Evolutionary conservation across 1,140 invertebrate genomes (phyloP).

Genomic region (Halictus rubicundus): DNA sequence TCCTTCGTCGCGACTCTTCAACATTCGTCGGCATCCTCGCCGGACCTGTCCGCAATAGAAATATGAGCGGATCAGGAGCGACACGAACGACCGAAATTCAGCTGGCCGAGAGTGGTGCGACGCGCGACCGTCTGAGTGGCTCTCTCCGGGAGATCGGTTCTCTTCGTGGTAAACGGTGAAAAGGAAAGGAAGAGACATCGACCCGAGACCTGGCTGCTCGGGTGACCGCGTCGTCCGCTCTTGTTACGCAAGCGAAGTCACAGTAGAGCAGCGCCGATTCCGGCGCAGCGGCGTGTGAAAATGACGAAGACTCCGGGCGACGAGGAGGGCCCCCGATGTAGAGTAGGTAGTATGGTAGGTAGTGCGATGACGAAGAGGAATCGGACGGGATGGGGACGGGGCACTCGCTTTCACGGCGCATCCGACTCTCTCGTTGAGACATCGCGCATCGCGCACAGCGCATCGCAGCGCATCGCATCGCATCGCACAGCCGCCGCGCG

Average conservation of each 20-base stretch:
- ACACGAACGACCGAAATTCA: too few relatives aligned
- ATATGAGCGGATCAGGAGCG: too few relatives aligned
- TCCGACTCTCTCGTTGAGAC: slow-evolving; percentile 68
- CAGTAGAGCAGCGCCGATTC: slow-evolving; percentile 56
- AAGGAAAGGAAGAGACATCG: slow-evolving; percentile 43
- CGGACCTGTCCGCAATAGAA: too few relatives aligned
- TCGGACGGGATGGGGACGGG: slow-evolving; percentile 29
- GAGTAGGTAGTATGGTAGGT: too few relatives aligned
- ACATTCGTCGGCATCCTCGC: too few relatives aligned
- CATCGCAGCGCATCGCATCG: not conserved
- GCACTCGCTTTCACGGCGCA: slow-evolving; percentile 65
- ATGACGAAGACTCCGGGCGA: slow-evolving; percentile 57
- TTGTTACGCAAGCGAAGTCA: slow-evolving; percentile 56
- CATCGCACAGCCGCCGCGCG: slow-evolving; percentile 22
- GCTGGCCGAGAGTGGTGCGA: not conserved
- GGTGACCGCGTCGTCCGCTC: slow-evolving; percentile 64
- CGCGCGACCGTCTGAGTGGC: not conserved
- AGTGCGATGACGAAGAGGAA: slow-evolving; percentile 24
- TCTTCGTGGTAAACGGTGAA: slow-evolving; percentile 6
- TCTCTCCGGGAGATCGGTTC: not conserved
- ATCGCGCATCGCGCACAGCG: slow-evolving; percentile 39
- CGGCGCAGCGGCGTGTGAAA: slow-evolving; percentile 69
- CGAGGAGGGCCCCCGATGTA: slow-evolving; percentile 30
- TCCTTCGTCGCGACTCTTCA: too few relatives aligned
- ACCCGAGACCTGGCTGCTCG: slow-evolving; percentile 47